Evolutionary conservation across 2,113 vertebrate genomes (phyloP).

Genomic region (Edolisoma coerulescens): DNA sequence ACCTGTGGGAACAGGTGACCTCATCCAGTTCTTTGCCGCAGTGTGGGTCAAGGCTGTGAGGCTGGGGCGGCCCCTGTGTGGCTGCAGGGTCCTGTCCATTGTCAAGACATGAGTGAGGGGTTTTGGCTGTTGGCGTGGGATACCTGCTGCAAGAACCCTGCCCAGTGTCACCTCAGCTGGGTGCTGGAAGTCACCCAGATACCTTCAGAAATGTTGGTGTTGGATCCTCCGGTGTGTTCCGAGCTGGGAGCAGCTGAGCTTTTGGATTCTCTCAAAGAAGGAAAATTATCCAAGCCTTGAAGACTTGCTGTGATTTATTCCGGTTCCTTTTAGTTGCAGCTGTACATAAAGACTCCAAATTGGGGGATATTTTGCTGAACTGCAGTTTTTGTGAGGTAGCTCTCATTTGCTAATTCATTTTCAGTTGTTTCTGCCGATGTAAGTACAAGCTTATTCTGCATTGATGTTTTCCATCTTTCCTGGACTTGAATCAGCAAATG

Average conservation of each 20-base stretch:
- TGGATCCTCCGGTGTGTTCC: rapidly evolving
- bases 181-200: not conserved
- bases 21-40: not conserved
- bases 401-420: not conserved
- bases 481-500: not conserved
- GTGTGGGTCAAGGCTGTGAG: rapidly evolving
- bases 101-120: not conserved
- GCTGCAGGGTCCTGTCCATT: not conserved
- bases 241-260: not conserved
- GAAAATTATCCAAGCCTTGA: not conserved
- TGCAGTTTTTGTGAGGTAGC: not conserved
- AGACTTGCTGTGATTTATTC: not conserved
- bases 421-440: not conserved
- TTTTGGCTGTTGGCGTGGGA: not conserved
- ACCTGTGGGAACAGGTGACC: not conserved
- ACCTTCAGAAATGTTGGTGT: not conserved
- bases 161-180: not conserved
- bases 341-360: not conserved
- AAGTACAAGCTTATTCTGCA: not conserved
- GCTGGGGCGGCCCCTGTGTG: not conserved
- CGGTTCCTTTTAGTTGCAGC: not conserved
- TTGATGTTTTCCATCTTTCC: not conserved
- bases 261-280: not conserved
- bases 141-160: not conserved
- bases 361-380: constrained; percentile 2